Base-by-base conservation (phyloP, 1,140 invertebrate species). In the Formica exsecta region DNA sequence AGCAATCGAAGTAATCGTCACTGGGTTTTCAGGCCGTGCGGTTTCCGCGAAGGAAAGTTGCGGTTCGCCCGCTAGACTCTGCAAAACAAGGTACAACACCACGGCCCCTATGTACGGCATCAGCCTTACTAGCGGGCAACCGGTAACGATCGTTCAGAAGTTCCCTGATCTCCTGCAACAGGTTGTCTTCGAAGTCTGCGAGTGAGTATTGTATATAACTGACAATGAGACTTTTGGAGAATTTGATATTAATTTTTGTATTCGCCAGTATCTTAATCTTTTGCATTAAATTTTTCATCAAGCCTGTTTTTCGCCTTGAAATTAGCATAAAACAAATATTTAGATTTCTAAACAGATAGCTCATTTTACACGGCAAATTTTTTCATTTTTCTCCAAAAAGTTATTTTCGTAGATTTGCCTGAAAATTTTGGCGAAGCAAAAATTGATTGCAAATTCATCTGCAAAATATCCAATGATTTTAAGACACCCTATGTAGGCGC, bases 91-190 rank as follows among this genome's bases (percentile, higher is more conserved):
- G 66, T 98, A 98, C 94, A 98, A 98, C 94, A 98, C 98, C 3
- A 98, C 98, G 48, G 98, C 98, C 13, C 98, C 98, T 3, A 98
- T 98, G 97, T 98, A 98, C 93, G 98, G 98, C 6, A 98, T 98
- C 32, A 98, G 98, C 32, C 95, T 99, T 7, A 99, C 98, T 3
- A 98, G 98, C 29, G 98, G 98, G 13, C 98, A 98, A 93, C 98
- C 98, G 1, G 98, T 98, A 73, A 98, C 98, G 44, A 99, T 99
- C 88, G 98, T 98, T 32, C 98, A 99, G 95, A 99, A 98, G 94
- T 99, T 99, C 92, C 98, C 98, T 3, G 98, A 98, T 95, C 95
- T 99, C n/a, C 94, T 99, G 48, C 98, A 99, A 93, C 98, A 99
- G 96, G 98, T 98, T 65, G 98, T 99, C 65, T 99, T 98, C 92